phyloP scores from a whole-genome alignment of 2,797 vertebrate genomes.

The Margarornis squamiger region DNA sequence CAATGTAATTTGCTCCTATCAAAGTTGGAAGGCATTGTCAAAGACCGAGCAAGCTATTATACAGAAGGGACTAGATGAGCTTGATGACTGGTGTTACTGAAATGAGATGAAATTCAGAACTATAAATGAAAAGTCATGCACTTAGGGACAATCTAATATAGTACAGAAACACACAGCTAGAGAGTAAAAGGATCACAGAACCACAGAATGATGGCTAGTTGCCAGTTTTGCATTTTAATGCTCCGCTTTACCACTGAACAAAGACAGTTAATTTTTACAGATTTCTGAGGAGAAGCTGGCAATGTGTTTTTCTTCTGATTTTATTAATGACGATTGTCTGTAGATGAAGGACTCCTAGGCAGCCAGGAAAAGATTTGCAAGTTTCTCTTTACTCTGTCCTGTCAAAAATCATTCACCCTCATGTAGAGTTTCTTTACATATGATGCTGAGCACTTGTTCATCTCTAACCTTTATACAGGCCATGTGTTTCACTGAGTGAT shows the following conservation, averaged over 20 bases:
- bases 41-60: constrained; percentile 4
- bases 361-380: not conserved
- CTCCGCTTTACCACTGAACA: not conserved
- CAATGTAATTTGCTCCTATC: constrained; percentile 19
- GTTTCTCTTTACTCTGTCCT: not conserved
- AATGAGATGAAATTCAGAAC: constrained; percentile 7
- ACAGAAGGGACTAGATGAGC: not conserved
- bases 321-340: not conserved
- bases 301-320: not conserved
- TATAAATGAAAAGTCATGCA: constrained; percentile 38
- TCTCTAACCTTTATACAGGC: not conserved
- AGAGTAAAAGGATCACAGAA: constrained; percentile 14
- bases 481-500: not conserved
- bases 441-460: not conserved
- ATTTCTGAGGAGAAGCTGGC: not conserved
- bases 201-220: not conserved
- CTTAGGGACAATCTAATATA: constrained; percentile 5
- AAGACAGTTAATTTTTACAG: not conserved
- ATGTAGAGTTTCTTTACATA: not conserved
- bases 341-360: not conserved
- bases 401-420: not conserved
- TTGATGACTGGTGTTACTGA: constrained; percentile 15
- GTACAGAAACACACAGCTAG: not conserved
- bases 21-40: not conserved
- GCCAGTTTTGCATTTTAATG: constrained; percentile 16